phyloP scores from a whole-genome alignment of 2,888 invertebrate species.

The Ormyrus labotus region DNA sequence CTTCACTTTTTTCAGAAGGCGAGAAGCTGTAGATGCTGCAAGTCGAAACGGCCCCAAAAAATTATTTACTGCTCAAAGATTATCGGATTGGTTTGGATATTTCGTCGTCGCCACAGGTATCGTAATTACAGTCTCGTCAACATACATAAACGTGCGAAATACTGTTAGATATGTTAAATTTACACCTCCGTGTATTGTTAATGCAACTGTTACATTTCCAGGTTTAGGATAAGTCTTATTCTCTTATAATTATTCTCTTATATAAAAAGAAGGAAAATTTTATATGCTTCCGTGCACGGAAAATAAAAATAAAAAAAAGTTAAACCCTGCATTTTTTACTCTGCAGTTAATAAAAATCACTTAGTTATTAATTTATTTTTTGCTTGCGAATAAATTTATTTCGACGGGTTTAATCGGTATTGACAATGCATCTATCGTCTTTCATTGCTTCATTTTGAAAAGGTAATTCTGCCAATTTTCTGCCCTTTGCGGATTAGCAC shows the following conservation, averaged over 20 bases:
- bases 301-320: background rate
- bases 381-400: no score
- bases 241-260: background rate
- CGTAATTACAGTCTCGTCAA: conserved; percentile 81
- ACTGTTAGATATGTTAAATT: conserved; percentile 82
- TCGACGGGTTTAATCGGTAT: no score
- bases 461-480: no score
- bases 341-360: background rate
- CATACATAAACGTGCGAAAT: conserved; percentile 83
- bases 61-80: conserved; percentile 25
- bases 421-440: no score
- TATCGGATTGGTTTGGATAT: conserved; percentile 78
- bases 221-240: conserved; percentile 16
- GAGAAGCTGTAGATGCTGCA: background rate
- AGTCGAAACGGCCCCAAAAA: background rate
- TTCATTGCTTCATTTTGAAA: no score
- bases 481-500: no score
- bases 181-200: conserved; percentile 85
- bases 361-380: background rate
- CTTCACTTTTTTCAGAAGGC: background rate
- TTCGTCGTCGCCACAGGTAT: conserved; percentile 81
- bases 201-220: conserved; percentile 75
- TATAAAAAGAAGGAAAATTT: background rate
- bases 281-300: no score
- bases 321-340: background rate